Evolutionary conservation across 2,888 invertebrate species (phyloP).

Genomic region (Nomada hirtipes): DNA sequence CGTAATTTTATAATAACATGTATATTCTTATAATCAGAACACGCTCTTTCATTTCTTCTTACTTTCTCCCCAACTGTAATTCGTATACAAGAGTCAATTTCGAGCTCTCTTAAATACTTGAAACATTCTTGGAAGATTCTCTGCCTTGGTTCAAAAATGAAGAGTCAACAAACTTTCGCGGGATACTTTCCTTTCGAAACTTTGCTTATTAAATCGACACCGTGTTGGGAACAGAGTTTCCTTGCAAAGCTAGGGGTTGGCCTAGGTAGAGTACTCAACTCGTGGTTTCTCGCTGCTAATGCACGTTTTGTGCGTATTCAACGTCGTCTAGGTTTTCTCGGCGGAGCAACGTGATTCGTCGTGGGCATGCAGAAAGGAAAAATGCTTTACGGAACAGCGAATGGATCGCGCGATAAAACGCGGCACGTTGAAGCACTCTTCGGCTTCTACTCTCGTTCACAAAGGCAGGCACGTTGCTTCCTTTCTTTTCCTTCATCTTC

Average conservation of each 20-base stretch:
- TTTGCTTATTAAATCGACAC: constrained; percentile 45
- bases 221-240: neutral
- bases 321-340: constrained; percentile 38
- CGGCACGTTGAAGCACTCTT: constrained; percentile 52
- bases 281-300: constrained; percentile 43
- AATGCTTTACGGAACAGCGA: constrained; percentile 49
- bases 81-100: too few relatives aligned
- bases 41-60: neutral
- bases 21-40: too few relatives aligned
- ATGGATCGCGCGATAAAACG: constrained; percentile 59
- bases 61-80: neutral
- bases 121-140: neutral
- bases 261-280: neutral
- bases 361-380: constrained; percentile 13
- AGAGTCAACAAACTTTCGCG: constrained; percentile 24
- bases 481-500: constrained; percentile 12
- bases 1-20: too few relatives aligned
- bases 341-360: constrained; percentile 8
- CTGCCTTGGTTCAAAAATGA: neutral
- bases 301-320: constrained; percentile 57
- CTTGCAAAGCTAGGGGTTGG: neutral
- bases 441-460: constrained; percentile 40
- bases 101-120: too few relatives aligned
- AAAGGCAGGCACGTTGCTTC: constrained; percentile 36
- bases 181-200: neutral